These are phyloP conservation scores for Scalopus aquaticus DNA, from an alignment of 2,113 vertebrate species.

Conservation along the genomic window DNA sequence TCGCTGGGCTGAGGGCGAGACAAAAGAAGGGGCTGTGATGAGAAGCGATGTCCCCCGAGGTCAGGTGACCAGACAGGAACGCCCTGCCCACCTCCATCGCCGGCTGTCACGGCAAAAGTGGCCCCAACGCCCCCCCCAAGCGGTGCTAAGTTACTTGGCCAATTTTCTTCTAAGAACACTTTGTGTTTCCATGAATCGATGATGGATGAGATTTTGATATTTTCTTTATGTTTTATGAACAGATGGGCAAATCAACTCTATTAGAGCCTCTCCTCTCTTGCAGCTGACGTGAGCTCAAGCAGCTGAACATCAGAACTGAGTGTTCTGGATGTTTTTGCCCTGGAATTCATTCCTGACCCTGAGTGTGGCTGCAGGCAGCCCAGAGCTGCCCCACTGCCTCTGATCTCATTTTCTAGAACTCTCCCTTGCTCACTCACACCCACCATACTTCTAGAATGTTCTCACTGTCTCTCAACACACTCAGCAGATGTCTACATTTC, in stretches of 20 bases:
- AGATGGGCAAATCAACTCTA: rapidly evolving
- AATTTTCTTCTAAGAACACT: rapidly evolving
- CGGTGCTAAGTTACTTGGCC: rapidly evolving
- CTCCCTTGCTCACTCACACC: not conserved
- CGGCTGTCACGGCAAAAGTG: rapidly evolving
- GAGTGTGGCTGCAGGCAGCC: rapidly evolving
- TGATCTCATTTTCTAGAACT: not conserved
- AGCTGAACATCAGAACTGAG: too few species aligned
- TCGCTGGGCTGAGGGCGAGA: constrained; percentile 91
- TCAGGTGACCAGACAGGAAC: rapidly evolving
- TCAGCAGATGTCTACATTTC: not conserved
- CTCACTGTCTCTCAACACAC: not conserved
- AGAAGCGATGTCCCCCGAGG: rapidly evolving
- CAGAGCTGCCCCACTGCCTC: rapidly evolving
- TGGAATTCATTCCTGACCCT: not conserved
- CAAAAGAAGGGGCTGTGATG: not conserved
- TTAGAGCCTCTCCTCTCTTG: rapidly evolving
- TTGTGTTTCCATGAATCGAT: not conserved
- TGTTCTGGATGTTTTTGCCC: too few species aligned
- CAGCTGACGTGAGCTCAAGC: rapidly evolving
- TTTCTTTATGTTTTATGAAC: not conserved
- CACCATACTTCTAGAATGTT: not conserved
- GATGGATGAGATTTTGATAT: not conserved
- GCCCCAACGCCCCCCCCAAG: not conserved
- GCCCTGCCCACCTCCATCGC: not conserved